These are phyloP conservation scores for Malurus melanocephalus DNA, from an alignment of 2,113 vertebrate species.

Conservation along the genomic window DNA sequence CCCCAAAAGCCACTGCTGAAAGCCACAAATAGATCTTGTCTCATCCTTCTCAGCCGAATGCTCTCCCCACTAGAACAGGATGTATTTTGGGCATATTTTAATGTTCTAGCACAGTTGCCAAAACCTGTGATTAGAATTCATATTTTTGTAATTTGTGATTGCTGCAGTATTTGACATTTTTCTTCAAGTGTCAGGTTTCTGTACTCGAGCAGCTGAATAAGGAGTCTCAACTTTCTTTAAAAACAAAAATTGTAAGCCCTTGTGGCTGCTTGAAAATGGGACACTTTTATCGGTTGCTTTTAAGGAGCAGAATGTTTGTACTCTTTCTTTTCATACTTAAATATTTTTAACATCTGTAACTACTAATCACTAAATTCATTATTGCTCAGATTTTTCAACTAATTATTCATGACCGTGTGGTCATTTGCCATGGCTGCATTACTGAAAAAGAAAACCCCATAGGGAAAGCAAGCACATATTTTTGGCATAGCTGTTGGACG, in stretches of 20 bases:
- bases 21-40: not conserved
- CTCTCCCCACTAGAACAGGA: not conserved
- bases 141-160: not conserved
- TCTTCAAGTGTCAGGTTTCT: not conserved
- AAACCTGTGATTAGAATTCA: not conserved
- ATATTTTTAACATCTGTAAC: not conserved
- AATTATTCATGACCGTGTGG: not conserved
- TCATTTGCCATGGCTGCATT: not conserved
- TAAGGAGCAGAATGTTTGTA: not conserved
- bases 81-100: not conserved
- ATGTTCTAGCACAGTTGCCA: not conserved
- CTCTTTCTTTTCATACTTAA: not conserved
- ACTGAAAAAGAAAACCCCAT: not conserved
- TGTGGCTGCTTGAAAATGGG: not conserved
- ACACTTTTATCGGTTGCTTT: not conserved
- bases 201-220: not conserved
- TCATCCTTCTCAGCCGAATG: not conserved
- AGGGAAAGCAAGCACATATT: not conserved
- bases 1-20: not conserved
- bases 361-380: not conserved
- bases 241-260: not conserved
- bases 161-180: not conserved
- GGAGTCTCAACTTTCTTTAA: not conserved
- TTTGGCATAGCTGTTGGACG: not conserved
- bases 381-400: not conserved